Evolutionary conservation across 2,888 invertebrate species (phyloP), one percentile per base, ranked within the genome.

Genomic region (Aplocera efformata): DNA sequence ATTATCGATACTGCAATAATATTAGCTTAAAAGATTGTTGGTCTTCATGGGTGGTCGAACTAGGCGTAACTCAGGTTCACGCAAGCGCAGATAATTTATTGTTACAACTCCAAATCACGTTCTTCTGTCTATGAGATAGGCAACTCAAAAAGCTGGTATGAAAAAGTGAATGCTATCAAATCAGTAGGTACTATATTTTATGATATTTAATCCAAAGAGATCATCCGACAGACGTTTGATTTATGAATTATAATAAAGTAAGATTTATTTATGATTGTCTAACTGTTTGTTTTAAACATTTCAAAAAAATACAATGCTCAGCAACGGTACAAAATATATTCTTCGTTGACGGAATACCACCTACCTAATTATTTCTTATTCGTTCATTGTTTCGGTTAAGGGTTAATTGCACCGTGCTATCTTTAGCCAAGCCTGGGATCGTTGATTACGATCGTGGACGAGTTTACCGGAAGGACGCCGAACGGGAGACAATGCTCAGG

Each of bases 381-480:
- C 33, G 42, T 45, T 48, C 50, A 48, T 55, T 52, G 55, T 52
- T 48, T 43, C 34, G 31, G 48, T 29, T 34, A 48, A 52, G 48
- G 52, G 55, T 52, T 55, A 52, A 55, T 55, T 55, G 38, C 37
- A 43, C 23, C 34, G 38, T 30, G 37, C 42, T 51, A 54, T 54
- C 48, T 54, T 48, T 37, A 50, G 44, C 50, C 49, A 39, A 42
- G 63, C 60, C 60, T 61, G 60, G 61, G 62, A 66, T 58, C 56
- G 46, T 52, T 53, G 74, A 77, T 78, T 66, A 68, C 44, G 61
- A 77, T 73, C 75, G 64, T 60, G 64, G 62, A 63, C 59, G 52
- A 66, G 63, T 63, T 63, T 65, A 65, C 72, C 75, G 80, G 79
- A 79, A 79, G 75, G 67, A 67, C 63, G 62, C 46, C 50, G 56